Conservation (phyloP, 2,888 invertebrate species). For the Ethmia dodecea region DNA sequence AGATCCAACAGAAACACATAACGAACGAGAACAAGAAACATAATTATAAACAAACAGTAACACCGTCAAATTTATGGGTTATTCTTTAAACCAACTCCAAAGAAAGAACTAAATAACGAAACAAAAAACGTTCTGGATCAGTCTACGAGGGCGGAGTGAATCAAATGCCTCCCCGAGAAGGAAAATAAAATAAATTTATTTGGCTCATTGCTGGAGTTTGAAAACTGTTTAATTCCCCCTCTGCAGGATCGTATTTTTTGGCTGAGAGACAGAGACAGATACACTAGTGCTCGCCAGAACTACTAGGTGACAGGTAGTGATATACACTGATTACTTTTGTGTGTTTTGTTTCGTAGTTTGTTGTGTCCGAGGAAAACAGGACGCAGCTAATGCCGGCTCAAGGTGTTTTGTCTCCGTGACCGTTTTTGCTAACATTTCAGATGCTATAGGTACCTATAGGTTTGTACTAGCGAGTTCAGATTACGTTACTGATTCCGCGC, state of each 20-base stretch:
- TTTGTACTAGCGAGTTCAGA: no score
- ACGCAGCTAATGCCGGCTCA: no score
- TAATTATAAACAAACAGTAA: slow-evolving; percentile 35
- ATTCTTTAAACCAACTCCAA: slow-evolving; percentile 46
- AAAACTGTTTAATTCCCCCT: slow-evolving; percentile 18
- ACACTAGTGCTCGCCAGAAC: slow-evolving; percentile 11
- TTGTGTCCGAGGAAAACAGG: no score
- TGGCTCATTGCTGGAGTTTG: slow-evolving; percentile 16
- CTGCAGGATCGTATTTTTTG: slow-evolving; percentile 10
- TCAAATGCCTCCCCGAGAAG: slow-evolving; percentile 50
- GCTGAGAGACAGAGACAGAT: slow-evolving; percentile 9
- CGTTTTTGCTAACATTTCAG: no score
- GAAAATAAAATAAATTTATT: slow-evolving; percentile 23
- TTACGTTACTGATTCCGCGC: no score
- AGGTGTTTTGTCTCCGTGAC: no score
- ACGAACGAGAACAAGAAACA: slow-evolving; percentile 9
- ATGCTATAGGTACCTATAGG: no score
- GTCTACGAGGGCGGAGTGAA: slow-evolving; percentile 51
- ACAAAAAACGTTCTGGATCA: slow-evolving; percentile 50
- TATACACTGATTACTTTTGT: slow-evolving; percentile 14
- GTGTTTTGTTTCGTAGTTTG: slow-evolving; percentile 11
- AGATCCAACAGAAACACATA: background rate
- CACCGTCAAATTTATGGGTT: slow-evolving; percentile 61
- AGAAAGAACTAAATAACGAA: slow-evolving; percentile 35
- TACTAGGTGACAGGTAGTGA: slow-evolving; percentile 10